Evolutionary conservation across 2,888 invertebrate genomes (phyloP), one percentile per base, ranked within the genome.

Genomic region (Chironomus riparius): DNA sequence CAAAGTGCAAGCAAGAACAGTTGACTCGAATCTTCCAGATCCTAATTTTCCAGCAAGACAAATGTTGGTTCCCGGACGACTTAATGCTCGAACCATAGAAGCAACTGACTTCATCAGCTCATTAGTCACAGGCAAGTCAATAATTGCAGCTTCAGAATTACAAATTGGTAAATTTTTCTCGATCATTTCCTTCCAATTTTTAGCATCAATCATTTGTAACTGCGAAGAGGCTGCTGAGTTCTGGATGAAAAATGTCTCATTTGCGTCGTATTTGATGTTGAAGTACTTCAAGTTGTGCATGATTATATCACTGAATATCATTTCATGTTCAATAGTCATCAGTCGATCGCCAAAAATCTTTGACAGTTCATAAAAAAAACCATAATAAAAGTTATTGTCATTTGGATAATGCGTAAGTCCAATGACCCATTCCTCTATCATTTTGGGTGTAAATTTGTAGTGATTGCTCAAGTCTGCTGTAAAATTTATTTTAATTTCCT

Each of bases 1-100:
- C 80, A 93, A 86, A 72, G 91, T 88, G 7, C 93, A 89, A 0
- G 90, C 87, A 4, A 95, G 85, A 78, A 88, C 89, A 0, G 94
- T 87, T 0, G 94, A 91, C 12, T 92, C 91, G 80, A 93, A 87
- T 50, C 96, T 87, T 0, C 97, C 94, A 70, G 89, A 88, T 65
- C 96, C 97, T 47, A 92, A 89, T 78, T 90, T 86, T 0, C 94
- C 95, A 78, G 92, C 88, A 78, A 84, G 69, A 15, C 83, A 78
- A 76, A 85, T 65, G 77, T 83, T 82, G 0, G 80, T 80, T 76
- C 88, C 86, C 4, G 87, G 86, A 74, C 85, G 83, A 7, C 88
- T 87, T 50, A 93, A 81, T 0, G 88, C 86, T 77, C 91, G 86
- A 77, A 91, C 89, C 65, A 91, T 85, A 78, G 86, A 85, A 0